Conservation (phyloP, 2,888 invertebrate species). For the Torymus aiolomorphi region DNA sequence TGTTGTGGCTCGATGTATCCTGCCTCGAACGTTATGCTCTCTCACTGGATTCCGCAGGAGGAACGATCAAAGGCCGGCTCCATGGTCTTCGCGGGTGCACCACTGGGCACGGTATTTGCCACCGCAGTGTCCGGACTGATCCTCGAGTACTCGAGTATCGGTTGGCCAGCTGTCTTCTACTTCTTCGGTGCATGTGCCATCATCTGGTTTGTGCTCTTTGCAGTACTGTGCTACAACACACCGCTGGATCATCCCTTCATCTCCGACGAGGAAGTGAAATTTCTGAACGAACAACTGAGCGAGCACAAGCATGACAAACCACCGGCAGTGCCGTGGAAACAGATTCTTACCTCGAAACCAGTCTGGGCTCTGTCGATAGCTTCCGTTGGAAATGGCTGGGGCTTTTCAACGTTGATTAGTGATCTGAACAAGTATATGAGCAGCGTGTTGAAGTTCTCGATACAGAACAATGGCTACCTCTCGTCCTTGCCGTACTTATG, state of each 20-base stretch:
- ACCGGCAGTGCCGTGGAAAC: constrained; percentile 69
- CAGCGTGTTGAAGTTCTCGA: constrained; percentile 73
- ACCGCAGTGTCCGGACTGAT: constrained; percentile 83
- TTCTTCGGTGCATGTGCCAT: constrained; percentile 85
- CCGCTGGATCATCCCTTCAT: constrained; percentile 74
- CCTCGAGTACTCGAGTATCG: constrained; percentile 79
- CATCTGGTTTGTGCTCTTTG: constrained; percentile 84
- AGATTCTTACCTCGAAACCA: constrained; percentile 78
- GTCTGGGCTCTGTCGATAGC: constrained; percentile 86
- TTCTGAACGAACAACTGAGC: constrained; percentile 66
- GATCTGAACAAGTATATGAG: constrained; percentile 75
- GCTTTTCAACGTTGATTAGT: constrained; percentile 71
- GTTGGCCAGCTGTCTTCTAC: constrained; percentile 88
- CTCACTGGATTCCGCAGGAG: constrained; percentile 87
- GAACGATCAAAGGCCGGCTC: constrained; percentile 84
- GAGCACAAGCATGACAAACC: constrained; percentile 66
- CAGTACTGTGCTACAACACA: constrained; percentile 72
- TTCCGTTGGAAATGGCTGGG: constrained; percentile 72
- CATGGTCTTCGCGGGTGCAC: constrained; percentile 87
- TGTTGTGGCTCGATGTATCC: constrained; percentile 91
- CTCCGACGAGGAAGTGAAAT: constrained; percentile 69
- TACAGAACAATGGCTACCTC: constrained; percentile 74
- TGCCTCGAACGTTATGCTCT: constrained; percentile 87
- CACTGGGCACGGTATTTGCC: constrained; percentile 82
- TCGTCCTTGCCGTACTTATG: constrained; percentile 75